phyloP scores from a whole-genome alignment of 2,888 invertebrate species.

The Laspeyria flexula region DNA sequence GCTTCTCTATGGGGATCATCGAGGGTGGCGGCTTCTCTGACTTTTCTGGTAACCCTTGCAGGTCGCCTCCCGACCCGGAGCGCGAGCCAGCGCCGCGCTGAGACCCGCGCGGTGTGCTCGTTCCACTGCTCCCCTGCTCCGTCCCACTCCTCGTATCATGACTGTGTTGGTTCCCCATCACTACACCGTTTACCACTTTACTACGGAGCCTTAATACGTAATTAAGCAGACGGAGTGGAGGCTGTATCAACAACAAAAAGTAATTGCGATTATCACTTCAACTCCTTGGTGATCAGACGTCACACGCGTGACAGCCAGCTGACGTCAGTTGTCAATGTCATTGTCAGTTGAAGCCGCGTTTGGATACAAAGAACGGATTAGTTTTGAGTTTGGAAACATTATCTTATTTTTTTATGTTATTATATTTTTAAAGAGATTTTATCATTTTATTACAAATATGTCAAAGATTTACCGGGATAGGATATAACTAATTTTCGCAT shows the following conservation, averaged over 20 bases:
- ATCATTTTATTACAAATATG: no score
- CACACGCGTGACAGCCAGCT: conserved; percentile 36
- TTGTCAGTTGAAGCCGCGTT: conserved; percentile 5
- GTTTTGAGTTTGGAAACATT: no score
- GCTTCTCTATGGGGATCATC: conserved; percentile 90
- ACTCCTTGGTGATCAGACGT: conserved; percentile 28
- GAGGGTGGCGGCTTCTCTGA: conserved; percentile 79
- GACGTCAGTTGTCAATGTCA: conserved; percentile 38
- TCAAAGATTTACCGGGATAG: no score
- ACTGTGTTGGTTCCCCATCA: conserved; percentile 76
- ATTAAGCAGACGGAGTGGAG: conserved; percentile 18
- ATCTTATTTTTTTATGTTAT: no score
- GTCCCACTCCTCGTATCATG: conserved; percentile 61
- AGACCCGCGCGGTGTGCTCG: conserved; percentile 74
- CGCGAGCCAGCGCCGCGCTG: conserved; percentile 82
- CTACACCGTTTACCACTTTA: conserved; percentile 17
- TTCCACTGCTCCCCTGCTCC: conserved; percentile 68
- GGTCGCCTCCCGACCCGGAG: conserved; percentile 89
- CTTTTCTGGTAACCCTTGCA: conserved; percentile 87
- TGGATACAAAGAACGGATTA: conserved; percentile 8
- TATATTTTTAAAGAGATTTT: no score
- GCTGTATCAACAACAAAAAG: conserved; percentile 22
- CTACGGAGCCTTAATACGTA: conserved; percentile 32
- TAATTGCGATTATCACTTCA: conserved; percentile 4
- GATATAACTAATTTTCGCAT: no score